Evolutionary conservation across 37 sponge, comb jelly and placozoan genomes (phyloP).

Genomic region (Diacarnus erythraeanus): DNA sequence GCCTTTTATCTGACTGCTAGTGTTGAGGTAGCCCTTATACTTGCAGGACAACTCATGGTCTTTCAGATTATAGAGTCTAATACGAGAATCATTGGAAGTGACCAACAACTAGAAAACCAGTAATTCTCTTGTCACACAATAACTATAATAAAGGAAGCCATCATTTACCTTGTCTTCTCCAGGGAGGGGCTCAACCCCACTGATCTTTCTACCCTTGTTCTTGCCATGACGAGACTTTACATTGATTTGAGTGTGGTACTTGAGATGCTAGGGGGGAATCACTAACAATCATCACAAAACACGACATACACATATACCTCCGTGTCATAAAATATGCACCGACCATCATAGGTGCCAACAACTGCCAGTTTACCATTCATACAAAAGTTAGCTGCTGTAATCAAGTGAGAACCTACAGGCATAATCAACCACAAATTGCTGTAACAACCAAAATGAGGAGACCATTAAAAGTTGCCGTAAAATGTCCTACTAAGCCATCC

Average conservation of each 20-base stretch:
- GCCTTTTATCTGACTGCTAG: conserved; percentile 90
- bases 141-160: not conserved
- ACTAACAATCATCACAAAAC: not conserved
- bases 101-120: conserved; percentile 83
- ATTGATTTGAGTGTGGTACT: conserved; percentile 98
- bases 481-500: not conserved
- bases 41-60: conserved; percentile 89
- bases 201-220: conserved; percentile 92
- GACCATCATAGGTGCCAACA: conserved; percentile 94
- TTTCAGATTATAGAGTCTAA: conserved; percentile 89
- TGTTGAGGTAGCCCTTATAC: conserved; percentile 91
- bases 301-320: conserved; percentile 64
- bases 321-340: conserved; percentile 94
- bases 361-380: conserved; percentile 90
- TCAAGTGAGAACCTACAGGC: conserved; percentile 72
- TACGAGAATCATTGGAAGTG: conserved; percentile 94
- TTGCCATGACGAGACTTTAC: conserved; percentile 88
- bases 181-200: conserved; percentile 90
- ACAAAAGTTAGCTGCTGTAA: conserved; percentile 96
- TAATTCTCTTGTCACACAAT: not conserved
- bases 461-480: not conserved
- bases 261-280: conserved; percentile 92
- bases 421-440: not conserved
- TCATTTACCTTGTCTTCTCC: conserved; percentile 81
- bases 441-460: not conserved